Base-by-base conservation (phyloP, 2,113 vertebrate species). In the Tragelaphus strepsiceros region DNA sequence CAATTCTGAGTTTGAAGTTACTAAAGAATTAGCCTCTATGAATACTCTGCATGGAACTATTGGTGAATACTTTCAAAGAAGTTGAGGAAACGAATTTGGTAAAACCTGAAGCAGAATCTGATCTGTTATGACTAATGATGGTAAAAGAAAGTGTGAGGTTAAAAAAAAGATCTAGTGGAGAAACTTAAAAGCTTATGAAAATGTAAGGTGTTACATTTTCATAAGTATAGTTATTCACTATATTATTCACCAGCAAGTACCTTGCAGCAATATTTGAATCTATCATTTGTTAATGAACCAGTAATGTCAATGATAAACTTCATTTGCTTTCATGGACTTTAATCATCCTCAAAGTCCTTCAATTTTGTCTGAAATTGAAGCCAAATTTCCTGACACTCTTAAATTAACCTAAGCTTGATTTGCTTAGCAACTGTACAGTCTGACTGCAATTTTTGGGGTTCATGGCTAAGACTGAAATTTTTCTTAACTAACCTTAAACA, bases 311-410 rank as follows among this genome's bases (percentile, higher is more conserved):
- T 67, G 22, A 61, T 92, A 89, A 88, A 74, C 32, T 94, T 90
- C 26, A 58, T 78, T 58, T 89, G 74, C 61, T 87, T 94, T 96
- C 30, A 28, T 74, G 59, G 82, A 88, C 54, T 35, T 77, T n/a
- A 91, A 81, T 24, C 43, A 35, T 53, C 49, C 49, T 87, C 22
- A 88, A 3, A 30, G 58, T 90, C n/a, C 53, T 80, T 95, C 87
- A 96, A 54, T 91, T 91, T n/a, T 91, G 58, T 91, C 88, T 96
- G 64, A 96, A 93, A 71, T 39, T 61, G n/a, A 88, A 88, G 61
- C 71, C 51, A 19, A 81, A 83, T 91, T 86, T 83, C 43, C 51
- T 94, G 28, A 90, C 30, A 43, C 22, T 19, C 17, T 67, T 14
- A n/a, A n/a, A n/a, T n/a, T n/a, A 28, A 61, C 32, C 24, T 97